Conservation (phyloP, 1,140 invertebrate genomes). For the Tigriopus japonicus region DNA sequence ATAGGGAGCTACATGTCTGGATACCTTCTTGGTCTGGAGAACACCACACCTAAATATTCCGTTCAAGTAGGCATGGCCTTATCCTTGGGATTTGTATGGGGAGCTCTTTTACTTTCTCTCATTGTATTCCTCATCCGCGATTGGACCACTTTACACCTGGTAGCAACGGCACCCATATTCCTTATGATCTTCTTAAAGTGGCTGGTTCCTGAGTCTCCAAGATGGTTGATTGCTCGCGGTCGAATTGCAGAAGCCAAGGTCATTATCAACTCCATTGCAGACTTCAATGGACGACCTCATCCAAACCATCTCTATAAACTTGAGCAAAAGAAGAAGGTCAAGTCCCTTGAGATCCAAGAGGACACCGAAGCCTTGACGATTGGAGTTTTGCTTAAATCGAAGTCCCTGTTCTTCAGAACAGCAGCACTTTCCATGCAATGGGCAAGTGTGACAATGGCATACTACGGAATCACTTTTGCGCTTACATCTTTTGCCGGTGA, state of each 20-base stretch:
- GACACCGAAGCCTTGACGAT: not conserved
- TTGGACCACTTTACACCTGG: slow-evolving; percentile 22
- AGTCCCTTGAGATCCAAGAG: not conserved
- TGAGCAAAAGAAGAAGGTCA: not conserved
- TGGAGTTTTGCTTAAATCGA: slow-evolving; percentile 1
- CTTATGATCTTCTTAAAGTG: slow-evolving; percentile 17
- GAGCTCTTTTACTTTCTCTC: slow-evolving; percentile 22
- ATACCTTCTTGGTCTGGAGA: slow-evolving; percentile 4
- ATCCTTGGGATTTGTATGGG: slow-evolving; percentile 24
- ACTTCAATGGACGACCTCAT: slow-evolving; percentile 19
- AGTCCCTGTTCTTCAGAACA: not conserved
- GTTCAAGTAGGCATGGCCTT: slow-evolving; percentile 20
- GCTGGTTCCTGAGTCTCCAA: slow-evolving; percentile 28
- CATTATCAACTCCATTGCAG: slow-evolving; percentile 21
- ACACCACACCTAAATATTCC: not conserved
- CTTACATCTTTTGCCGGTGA: slow-evolving; percentile 4
- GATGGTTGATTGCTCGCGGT: slow-evolving; percentile 27
- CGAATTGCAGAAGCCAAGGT: slow-evolving; percentile 23
- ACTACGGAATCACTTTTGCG: slow-evolving; percentile 10
- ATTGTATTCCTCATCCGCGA: slow-evolving; percentile 23
- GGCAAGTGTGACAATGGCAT: slow-evolving; percentile 12
- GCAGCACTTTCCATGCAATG: slow-evolving; percentile 2
- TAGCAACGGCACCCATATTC: slow-evolving; percentile 13
- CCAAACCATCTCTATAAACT: not conserved
- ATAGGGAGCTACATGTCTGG: slow-evolving; percentile 12